These are phyloP conservation scores for Oscheius onirici DNA, from an alignment of 2,888 invertebrate genomes.

Conservation along the genomic window DNA sequence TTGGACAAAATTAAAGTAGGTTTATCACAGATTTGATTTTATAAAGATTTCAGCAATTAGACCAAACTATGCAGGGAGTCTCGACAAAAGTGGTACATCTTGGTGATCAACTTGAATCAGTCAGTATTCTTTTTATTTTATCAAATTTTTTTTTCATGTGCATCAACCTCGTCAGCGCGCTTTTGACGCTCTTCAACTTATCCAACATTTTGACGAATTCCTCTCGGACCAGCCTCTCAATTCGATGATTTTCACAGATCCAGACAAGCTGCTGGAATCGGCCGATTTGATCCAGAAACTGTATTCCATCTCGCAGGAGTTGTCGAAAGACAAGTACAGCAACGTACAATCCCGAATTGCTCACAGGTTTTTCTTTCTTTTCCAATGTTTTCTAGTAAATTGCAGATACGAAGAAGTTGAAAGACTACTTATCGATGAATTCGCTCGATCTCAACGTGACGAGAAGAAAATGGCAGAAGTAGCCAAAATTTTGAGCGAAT, in stretches of 20 bases:
- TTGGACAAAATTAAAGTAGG: constrained; percentile 65
- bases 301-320: constrained; percentile 91
- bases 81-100: constrained; percentile 96
- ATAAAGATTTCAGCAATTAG: constrained; percentile 82
- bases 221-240: constrained; percentile 85
- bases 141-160: constrained; percentile 25
- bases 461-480: constrained; percentile 91
- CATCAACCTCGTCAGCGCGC: constrained; percentile 81
- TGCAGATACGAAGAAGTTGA: constrained; percentile 70
- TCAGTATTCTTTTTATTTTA: constrained; percentile 6
- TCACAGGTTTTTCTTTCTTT: constrained; percentile 39
- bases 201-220: constrained; percentile 91
- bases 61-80: constrained; percentile 93
- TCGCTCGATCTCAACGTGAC: constrained; percentile 86
- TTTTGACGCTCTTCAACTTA: constrained; percentile 90
- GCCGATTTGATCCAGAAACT: constrained; percentile 97
- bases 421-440: constrained; percentile 87
- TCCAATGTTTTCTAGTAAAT: background rate
- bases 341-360: constrained; percentile 68
- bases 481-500: constrained; percentile 89
- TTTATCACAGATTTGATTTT: background rate
- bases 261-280: constrained; percentile 87
- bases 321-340: constrained; percentile 65
- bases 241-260: constrained; percentile 87
- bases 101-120: constrained; percentile 95